Percentiles rank a stretch among this genome's conserved stretches.
Evolutionary conservation across 2,888 invertebrate genomes (phyloP).

Genomic region (Leptopilina drosophilae): DNA sequence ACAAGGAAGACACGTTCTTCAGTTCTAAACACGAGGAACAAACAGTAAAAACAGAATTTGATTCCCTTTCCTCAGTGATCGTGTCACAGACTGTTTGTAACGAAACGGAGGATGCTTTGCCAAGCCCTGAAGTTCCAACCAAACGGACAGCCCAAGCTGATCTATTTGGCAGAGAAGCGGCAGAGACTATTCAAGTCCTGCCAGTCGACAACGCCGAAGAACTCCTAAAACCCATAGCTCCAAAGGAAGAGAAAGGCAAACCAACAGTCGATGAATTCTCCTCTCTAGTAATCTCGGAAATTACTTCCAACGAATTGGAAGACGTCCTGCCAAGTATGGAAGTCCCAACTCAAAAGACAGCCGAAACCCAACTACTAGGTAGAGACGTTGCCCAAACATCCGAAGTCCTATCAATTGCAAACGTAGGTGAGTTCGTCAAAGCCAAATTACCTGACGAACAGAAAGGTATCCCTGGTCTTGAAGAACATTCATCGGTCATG

Average conservation of each 20-base stretch:
- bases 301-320: slow-evolving; percentile 63
- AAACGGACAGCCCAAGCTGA: slow-evolving; percentile 57
- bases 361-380: slow-evolving; percentile 65
- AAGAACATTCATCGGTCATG: slow-evolving; percentile 59
- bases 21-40: slow-evolving; percentile 53
- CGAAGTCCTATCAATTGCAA: slow-evolving; percentile 68
- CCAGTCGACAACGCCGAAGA: slow-evolving; percentile 63
- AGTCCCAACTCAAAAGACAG: slow-evolving; percentile 62
- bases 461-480: slow-evolving; percentile 59
- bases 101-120: slow-evolving; percentile 53
- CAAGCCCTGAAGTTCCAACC: slow-evolving; percentile 56
- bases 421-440: slow-evolving; percentile 65
- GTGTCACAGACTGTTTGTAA: slow-evolving; percentile 54
- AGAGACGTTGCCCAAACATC: slow-evolving; percentile 75
- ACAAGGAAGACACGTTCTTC: slow-evolving; percentile 71
- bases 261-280: slow-evolving; percentile 59
- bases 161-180: slow-evolving; percentile 55
- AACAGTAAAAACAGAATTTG: slow-evolving; percentile 55
- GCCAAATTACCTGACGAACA: slow-evolving; percentile 58
- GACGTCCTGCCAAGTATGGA: slow-evolving; percentile 52
- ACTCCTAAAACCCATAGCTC: slow-evolving; percentile 50
- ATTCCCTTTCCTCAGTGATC: slow-evolving; percentile 55
- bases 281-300: slow-evolving; percentile 62
- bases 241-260: slow-evolving; percentile 59
- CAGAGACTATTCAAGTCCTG: slow-evolving; percentile 61